Percentiles rank a stretch among this genome's conserved stretches.
phyloP scores from a whole-genome alignment of 1,140 invertebrate species.

The Anoplolepis gracilipes region DNA sequence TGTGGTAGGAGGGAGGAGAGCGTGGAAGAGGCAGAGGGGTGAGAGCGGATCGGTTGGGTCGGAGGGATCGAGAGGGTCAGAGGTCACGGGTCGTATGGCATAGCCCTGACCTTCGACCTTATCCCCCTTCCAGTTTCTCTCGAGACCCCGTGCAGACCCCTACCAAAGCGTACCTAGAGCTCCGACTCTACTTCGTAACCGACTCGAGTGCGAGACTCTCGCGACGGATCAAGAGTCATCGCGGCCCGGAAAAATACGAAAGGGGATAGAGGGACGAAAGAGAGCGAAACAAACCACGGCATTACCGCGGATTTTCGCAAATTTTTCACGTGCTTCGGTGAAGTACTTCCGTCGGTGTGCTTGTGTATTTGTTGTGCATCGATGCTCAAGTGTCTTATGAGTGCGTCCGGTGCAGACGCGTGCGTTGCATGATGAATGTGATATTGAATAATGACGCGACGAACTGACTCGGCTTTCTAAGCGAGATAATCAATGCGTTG shows the following conservation, averaged over 20 bases:
- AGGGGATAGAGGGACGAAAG: background rate
- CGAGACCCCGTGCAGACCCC: constrained; percentile 70
- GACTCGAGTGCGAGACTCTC: constrained; percentile 65
- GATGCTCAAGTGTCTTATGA: background rate
- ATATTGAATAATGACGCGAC: background rate
- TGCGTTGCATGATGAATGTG: constrained; percentile 11
- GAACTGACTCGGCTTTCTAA: background rate
- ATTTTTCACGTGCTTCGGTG: constrained; percentile 38
- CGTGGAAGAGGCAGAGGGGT: constrained; percentile 61
- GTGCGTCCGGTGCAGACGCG: constrained; percentile 43
- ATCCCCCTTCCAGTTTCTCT: constrained; percentile 69
- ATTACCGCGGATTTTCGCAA: background rate
- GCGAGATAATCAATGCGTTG: background rate
- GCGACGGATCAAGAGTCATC: constrained; percentile 5
- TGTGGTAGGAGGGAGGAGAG: constrained; percentile 32
- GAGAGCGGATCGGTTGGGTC: constrained; percentile 77
- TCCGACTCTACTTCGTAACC: constrained; percentile 65
- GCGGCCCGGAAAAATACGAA: constrained; percentile 16
- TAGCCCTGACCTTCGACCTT: constrained; percentile 85
- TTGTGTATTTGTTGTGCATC: background rate
- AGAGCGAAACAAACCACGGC: background rate
- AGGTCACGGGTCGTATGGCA: constrained; percentile 83
- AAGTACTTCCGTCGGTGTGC: background rate
- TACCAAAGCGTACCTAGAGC: constrained; percentile 75
- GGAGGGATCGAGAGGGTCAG: constrained; percentile 80